Base-by-base conservation (phyloP, 2,113 vertebrate genomes). In the Catharus minimus region DNA sequence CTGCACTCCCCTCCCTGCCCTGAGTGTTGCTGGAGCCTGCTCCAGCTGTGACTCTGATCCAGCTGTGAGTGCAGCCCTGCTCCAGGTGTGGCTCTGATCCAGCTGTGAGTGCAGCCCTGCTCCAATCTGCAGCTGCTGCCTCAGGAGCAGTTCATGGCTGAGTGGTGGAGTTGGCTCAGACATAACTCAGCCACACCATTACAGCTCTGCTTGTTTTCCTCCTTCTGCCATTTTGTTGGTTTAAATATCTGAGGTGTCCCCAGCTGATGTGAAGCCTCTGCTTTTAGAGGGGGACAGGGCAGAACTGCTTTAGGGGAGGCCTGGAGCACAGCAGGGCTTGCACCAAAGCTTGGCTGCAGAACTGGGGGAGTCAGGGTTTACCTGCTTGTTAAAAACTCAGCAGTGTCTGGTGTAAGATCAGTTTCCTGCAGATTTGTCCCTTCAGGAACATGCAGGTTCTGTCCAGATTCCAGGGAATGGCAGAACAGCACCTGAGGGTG, bases 51-150 rank as follows among this genome's bases (percentile, higher is more conserved):
- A 14, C 9, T 9, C 33, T 50, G 33, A 3, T 7, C 67, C 83
- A 33, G 1, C 2, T 43, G 61, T 8, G 61, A 16, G 6, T 27
- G 65, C 5, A 2, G 12, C 13, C 4, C 46, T 50, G 15, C 1
- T 10, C 60, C 87, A n/a, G 1, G 1, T 67, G 43, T 66, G 32
- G 8, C 0, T 32, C 65, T 49, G 24, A 13, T 38, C 41, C 62
- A 18, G 30, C 9, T 67, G 64, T 47, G 64, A 14, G 21, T 8
- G 36, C 3, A 3, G 2, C 24, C 7, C 75, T 44, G 49, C 9
- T 28, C 30, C 61, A 46, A 2, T 19, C 64, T 91, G 66, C 64
- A 84, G 72, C 39, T 0, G 0, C 41, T 86, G 79, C 61, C 69
- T 52, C 26, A 89, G 75, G 67, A 76, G 27, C 38, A 44, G 89